Percentiles rank a stretch among this genome's conserved stretches.
Evolutionary conservation across 1,140 invertebrate genomes (phyloP).

Genomic region (Polyergus mexicanus): DNA sequence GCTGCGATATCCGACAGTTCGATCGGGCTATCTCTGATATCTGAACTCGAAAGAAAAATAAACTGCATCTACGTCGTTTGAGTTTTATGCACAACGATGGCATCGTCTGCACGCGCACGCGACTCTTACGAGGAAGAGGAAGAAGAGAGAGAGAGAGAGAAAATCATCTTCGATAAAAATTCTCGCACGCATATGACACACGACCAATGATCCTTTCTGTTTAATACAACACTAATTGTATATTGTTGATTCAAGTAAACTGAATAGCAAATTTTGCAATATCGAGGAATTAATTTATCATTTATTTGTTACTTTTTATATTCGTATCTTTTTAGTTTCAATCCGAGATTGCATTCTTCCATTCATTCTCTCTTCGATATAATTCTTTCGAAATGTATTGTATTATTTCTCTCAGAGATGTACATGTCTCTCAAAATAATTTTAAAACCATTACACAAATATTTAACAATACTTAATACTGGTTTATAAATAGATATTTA

Average conservation of each 20-base stretch:
- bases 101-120: constrained; percentile 23
- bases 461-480: no score
- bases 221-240: background rate
- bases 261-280: constrained; percentile 3
- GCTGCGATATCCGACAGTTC: constrained; percentile 39
- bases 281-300: background rate
- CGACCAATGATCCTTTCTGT: background rate
- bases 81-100: constrained; percentile 28
- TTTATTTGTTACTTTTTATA: background rate
- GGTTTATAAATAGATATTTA: no score
- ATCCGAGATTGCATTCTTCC: background rate
- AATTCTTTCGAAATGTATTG: background rate
- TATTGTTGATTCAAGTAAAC: background rate
- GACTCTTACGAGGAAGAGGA: background rate
- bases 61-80: constrained; percentile 38
- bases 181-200: background rate
- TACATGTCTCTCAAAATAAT: no score
- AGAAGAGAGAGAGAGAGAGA: background rate
- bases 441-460: no score
- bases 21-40: constrained; percentile 43
- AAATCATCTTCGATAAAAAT: constrained; percentile 26
- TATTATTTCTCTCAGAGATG: background rate
- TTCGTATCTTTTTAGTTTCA: background rate
- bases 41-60: constrained; percentile 48
- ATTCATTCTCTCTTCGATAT: background rate